Percentiles rank a stretch among this genome's conserved stretches.
These are phyloP conservation scores for Oasisia sp. DNA, from an alignment of 2,888 invertebrate species.

Conservation along the genomic window DNA sequence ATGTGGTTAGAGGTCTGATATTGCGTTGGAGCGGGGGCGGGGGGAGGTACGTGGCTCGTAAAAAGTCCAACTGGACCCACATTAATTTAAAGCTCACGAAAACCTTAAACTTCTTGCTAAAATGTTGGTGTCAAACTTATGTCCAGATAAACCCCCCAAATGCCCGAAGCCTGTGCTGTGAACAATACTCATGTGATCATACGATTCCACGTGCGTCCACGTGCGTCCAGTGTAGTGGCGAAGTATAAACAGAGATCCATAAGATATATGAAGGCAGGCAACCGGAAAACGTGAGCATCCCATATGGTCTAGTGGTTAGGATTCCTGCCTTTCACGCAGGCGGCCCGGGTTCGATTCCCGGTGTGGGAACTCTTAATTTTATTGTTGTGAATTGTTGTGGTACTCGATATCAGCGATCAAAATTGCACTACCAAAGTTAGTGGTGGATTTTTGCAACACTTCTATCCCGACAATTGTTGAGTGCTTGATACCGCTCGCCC, in stretches of 20 bases:
- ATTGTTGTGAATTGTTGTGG: background rate
- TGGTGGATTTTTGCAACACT: no score
- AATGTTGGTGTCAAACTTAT: no score
- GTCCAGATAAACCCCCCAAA: no score
- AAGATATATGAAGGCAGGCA: background rate
- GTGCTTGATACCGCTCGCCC: background rate
- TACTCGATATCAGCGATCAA: background rate
- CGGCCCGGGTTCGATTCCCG: slow-evolving; percentile 56
- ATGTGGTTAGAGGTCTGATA: no score
- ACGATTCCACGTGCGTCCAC: no score
- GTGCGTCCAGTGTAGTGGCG: background rate
- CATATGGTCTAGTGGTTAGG: slow-evolving; percentile 55
- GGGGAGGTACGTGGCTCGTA: no score
- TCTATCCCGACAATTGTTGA: background rate
- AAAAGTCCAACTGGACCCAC: no score
- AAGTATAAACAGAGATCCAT: background rate
- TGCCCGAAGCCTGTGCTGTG: no score
- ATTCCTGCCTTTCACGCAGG: slow-evolving; percentile 54
- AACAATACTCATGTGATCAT: no score
- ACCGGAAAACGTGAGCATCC: slow-evolving; percentile 32
- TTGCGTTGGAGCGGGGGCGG: no score
- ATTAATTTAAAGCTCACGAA: no score
- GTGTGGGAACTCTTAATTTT: slow-evolving; percentile 36
- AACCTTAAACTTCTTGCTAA: no score
- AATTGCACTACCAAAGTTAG: background rate